Base-by-base conservation (phyloP, 2,888 invertebrate genomes). In the Deroplatys truncata region DNA sequence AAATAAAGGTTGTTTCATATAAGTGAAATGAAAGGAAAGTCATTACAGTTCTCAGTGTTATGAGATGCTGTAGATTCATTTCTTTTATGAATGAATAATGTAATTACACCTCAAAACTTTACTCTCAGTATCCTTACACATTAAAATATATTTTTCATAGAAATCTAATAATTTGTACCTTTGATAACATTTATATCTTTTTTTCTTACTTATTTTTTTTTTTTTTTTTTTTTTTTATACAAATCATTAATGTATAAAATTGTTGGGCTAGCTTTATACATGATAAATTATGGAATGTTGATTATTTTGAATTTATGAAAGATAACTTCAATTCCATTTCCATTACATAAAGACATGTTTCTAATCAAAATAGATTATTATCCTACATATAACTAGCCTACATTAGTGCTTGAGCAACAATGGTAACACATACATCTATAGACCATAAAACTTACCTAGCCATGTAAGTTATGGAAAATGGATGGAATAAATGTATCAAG, bases 371-470 rank as follows among this genome's bases (percentile, higher is more conserved):
- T 84, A 89, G 89, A 88, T 84, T 85, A 84, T 88, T 87, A 72
- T 35, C 82, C 85, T 89, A 88, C 56, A 31, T n/a, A 82, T 28
- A 87, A 87, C 87, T 87, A 83, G 88, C 85, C 84, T 86, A 84
- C 29, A 72, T 84, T 28, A 84, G 84, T 84, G 56, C 84, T 89
- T 89, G 89, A 89, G 89, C 89, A 89, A 89, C 84, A 84, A 84
- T 85, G 88, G 88, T 89, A 89, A 87, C 88, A 72, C 56, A 82
- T 28, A 89, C 29, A 88, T 85, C 35, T 84, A 89, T 31, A 89
- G 82, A 89, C 85, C 84, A 72, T 82, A n/a, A 31, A 20, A 72
- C 89, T 87, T 84, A 88, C 88, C 82, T 83, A 82, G 31, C 43
- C 49, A 85, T 82, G 85, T 88, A 88, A 86, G 88, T 88, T 35